Evolutionary conservation across 2,888 invertebrate species (phyloP), one percentile per base, ranked within the genome.

Genomic region (Epinotia brunnichana): DNA sequence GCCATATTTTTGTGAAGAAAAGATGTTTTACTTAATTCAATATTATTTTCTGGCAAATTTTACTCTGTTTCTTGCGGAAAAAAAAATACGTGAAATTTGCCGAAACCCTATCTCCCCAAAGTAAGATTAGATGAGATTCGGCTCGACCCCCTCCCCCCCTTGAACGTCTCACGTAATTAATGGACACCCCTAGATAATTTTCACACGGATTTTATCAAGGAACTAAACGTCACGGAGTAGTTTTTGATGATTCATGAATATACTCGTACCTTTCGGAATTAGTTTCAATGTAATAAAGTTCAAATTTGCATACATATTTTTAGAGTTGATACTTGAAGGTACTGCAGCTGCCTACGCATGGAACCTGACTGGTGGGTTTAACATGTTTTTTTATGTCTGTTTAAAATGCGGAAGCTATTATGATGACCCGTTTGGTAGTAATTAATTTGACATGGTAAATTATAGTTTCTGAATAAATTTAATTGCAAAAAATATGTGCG

Each of bases 121-220:
- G n/a, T n/a, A n/a, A n/a, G n/a, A n/a, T n/a, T n/a, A n/a, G n/a
- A n/a, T n/a, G n/a, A n/a, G n/a, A n/a, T n/a, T n/a, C n/a, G n/a
- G n/a, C n/a, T n/a, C n/a, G n/a, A n/a, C n/a, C n/a, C n/a, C n/a
- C n/a, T n/a, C n/a, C n/a, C n/a, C n/a, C n/a, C n/a, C n/a, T n/a
- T n/a, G n/a, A n/a, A n/a, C n/a, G n/a, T n/a, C n/a, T n/a, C n/a
- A n/a, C n/a, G n/a, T n/a, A n/a, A n/a, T n/a, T n/a, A n/a, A n/a
- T 24, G 21, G 21, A 2, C 2, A 24, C 21, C 21, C 21, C 2
- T 17, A 15, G 17, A n/a, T 1, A 7, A 60, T 17, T 61, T 61
- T 62, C 54, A 62, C 51, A 62, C 69, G 70, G 70, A 70, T 63
- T 51, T 56, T n/a, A 24, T 57, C 29, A 62, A 56, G 70, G 56